A percentile compares a stretch with the other conserved stretches of the same genome.
phyloP scores from a whole-genome alignment of 2,797 vertebrate species.

The Cirrhinus molitorella region DNA sequence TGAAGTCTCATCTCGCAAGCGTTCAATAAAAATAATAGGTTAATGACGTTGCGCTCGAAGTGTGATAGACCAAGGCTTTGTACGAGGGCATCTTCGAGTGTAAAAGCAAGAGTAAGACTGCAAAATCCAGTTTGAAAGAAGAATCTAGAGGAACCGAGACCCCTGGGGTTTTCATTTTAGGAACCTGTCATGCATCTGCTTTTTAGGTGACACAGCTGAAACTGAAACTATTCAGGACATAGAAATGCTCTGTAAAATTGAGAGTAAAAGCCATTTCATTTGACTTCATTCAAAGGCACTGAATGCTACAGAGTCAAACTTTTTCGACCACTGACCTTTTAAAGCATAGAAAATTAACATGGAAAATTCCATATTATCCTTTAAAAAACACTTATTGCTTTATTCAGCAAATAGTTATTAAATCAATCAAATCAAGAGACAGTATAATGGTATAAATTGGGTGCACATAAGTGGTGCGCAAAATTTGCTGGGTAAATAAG shows the following conservation, averaged over 20 bases:
- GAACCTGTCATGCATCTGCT: not conserved
- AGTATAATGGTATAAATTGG: no score
- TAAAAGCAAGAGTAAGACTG: not conserved
- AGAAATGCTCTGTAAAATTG: not conserved
- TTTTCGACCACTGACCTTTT: not conserved
- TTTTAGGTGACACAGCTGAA: not conserved
- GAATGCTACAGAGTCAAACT: not conserved
- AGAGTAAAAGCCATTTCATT: not conserved
- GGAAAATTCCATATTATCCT: no score
- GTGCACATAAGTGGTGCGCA: no score
- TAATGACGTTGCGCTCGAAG: not conserved
- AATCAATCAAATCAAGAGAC: not conserved
- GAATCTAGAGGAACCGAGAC: not conserved
- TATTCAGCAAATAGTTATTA: not conserved
- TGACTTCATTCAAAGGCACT: not conserved
- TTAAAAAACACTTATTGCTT: not conserved
- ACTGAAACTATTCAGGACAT: not conserved
- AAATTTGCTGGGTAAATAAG: no score
- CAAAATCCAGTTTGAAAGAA: not conserved
- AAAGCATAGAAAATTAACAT: not conserved
- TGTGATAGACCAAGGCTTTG: not conserved
- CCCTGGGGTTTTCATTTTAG: slow-evolving; percentile 12
- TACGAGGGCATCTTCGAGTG: not conserved
- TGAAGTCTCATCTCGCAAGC: not conserved
- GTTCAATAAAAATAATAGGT: slow-evolving; percentile 3